Evolutionary conservation across 2,797 vertebrate genomes (phyloP), one percentile per base, ranked within the genome.

Genomic region (Avahi laniger): DNA sequence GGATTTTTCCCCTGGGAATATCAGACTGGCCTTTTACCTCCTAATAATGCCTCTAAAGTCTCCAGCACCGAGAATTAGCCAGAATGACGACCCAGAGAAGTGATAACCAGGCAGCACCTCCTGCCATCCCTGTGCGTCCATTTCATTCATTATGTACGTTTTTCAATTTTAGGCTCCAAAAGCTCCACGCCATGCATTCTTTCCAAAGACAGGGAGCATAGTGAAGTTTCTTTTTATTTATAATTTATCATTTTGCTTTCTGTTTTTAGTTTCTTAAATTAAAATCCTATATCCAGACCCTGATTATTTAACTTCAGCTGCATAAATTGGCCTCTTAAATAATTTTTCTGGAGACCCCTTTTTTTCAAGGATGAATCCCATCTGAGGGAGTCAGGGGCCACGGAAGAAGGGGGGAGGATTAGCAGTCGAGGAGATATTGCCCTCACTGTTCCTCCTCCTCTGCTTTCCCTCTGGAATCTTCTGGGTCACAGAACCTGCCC

Each of bases 231-330:
- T 26, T 90, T 65, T 76, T 33, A 65, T 50, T 93, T 84, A 7
- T 80, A 63, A 63, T 82, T 87, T 84, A 48, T 81, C 35, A 41
- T 82, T 61, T 86, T 63, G 46, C 57, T 84, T 94, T 93, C 70
- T 95, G 80, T 97, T 85, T 90, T 8, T 69, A 92, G 38, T 93
- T 91, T 93, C 93, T 90, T 95, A 90, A 85, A 91, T 95, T 94
- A 96, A 97, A 91, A 52, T 6, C 46, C 54, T 63, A 67, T 41
- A 48, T 80, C 38, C 43, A 18, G 52, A 79, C 54, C 76, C 92
- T 41, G 52, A 82, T 87, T 76, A 65, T 87, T 96, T 96, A 67
- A 80, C 88, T 93, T 96, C 35, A 11, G 11, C n/a, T 73, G 84
- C 38, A 41, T 76, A 57, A 88, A 88, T 30, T 20, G 43, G 65